Conservation (phyloP, 2,113 vertebrate species). For the Rhea americana region DNA sequence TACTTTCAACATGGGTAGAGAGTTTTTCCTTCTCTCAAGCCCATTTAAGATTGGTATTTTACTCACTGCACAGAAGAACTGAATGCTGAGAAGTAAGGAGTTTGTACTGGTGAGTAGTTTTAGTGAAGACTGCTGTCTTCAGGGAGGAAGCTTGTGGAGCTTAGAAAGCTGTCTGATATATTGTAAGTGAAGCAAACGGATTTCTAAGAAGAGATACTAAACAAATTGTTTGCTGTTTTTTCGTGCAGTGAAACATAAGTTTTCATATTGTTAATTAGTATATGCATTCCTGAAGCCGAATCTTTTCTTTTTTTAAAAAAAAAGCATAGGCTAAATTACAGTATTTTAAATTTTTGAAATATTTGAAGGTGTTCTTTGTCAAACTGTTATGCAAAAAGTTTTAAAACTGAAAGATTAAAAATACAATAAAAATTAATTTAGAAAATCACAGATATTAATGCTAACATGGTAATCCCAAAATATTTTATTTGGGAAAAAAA, state of each 20-base stretch:
- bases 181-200: background rate
- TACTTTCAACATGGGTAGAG: background rate
- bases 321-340: background rate
- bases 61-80: background rate
- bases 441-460: background rate
- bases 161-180: background rate
- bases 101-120: background rate
- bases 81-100: background rate
- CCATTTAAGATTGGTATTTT: background rate
- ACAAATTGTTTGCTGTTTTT: rapidly evolving
- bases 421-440: background rate
- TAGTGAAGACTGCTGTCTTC: background rate
- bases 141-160: background rate
- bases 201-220: background rate
- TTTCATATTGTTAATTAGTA: background rate
- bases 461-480: background rate
- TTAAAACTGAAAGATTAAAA: background rate
- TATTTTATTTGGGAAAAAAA: background rate
- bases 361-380: background rate
- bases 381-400: background rate
- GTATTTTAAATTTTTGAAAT: rapidly evolving
- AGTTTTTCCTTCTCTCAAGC: background rate
- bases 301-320: background rate
- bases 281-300: background rate
- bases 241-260: background rate